Conservation (phyloP, 1,140 invertebrate genomes). For the Zaprionus camerounensis region DNA sequence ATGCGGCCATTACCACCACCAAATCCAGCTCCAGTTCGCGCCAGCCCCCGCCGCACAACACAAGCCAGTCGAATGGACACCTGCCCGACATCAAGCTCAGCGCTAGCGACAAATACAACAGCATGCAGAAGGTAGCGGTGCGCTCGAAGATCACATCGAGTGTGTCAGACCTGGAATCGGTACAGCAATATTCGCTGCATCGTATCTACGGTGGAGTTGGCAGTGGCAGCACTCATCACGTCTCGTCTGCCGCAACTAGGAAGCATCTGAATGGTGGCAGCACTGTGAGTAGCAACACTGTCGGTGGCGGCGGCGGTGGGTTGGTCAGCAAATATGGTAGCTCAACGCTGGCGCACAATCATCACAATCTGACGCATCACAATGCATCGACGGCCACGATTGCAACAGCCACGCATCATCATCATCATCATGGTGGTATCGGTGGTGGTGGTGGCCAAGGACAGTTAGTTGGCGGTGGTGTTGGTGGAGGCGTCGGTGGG, state of each 20-base stretch:
- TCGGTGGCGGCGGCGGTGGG: constrained; percentile 8
- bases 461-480: constrained; percentile 16
- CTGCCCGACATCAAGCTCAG: constrained; percentile 82
- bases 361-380: constrained; percentile 75
- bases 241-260: constrained; percentile 71
- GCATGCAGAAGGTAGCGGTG: constrained; percentile 82
- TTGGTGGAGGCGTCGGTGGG: neutral
- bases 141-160: constrained; percentile 83
- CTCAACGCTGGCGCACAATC: constrained; percentile 70
- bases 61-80: constrained; percentile 69
- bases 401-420: constrained; percentile 65
- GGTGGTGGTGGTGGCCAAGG: constrained; percentile 17
- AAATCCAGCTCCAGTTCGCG: constrained; percentile 56
- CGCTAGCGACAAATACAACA: constrained; percentile 82
- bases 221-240: constrained; percentile 69
- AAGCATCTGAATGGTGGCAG: constrained; percentile 67
- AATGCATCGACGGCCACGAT: constrained; percentile 77
- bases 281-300: constrained; percentile 34
- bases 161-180: constrained; percentile 80
- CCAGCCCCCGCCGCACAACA: constrained; percentile 36
- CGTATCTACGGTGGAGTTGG: constrained; percentile 74
- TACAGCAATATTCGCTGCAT: constrained; percentile 81
- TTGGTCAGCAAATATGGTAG: constrained; percentile 59
- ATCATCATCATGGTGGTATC: constrained; percentile 56
- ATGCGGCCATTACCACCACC: constrained; percentile 77